Evolutionary conservation across 1,140 invertebrate species (phyloP), one percentile per base, ranked within the genome.

Genomic region (Orchestia grillus): DNA sequence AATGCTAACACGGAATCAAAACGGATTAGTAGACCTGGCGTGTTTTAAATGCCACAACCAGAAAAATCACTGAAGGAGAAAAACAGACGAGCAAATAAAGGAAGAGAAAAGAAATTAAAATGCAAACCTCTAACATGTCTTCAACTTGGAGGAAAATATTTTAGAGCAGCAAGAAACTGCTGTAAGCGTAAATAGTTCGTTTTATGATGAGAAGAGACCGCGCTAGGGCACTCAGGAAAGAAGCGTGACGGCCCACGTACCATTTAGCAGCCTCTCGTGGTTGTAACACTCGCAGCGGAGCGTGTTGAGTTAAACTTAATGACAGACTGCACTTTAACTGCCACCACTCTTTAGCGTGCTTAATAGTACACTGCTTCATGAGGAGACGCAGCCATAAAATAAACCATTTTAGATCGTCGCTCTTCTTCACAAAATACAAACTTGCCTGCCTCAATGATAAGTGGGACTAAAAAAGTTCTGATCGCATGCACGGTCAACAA

Each of bases 231-330:
- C 88, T 90, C n/a, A 90, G 41, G 88, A 90, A 43, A 44, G 88
- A 90, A 90, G 43, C 88, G 88, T 90, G 88, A 90, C 43, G 88
- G 41, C 43, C 88, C 41, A 90, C 36, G 88, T 44, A 44, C 15
- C 88, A 90, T 90, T 90, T 90, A 90, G 88, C 88, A 44, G 88
- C 23, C 88, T 8, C 88, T 90, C 28, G 88, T 43, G 88, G 88
- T 90, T 90, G 88, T 90, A 90, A 90, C 41, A 44, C 88, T 90
- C 3, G 88, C 6, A 43, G 88, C 88, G 88, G 88, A 90, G 88
- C 88, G 88, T 90, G 88, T 90, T 42, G n/a, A 90, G 88, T 90
- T 90, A 90, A 90, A 44, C 62, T 41, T 90, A 90, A 90, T 90
- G 88, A 90, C 41, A 90, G 88, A 90, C 88, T 44, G 88, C 43